A percentile compares a stretch with the other conserved stretches of the same genome.
These are phyloP conservation scores for Stenopsyche tienmushanensis DNA, from an alignment of 1,140 invertebrate genomes.

Conservation along the genomic window DNA sequence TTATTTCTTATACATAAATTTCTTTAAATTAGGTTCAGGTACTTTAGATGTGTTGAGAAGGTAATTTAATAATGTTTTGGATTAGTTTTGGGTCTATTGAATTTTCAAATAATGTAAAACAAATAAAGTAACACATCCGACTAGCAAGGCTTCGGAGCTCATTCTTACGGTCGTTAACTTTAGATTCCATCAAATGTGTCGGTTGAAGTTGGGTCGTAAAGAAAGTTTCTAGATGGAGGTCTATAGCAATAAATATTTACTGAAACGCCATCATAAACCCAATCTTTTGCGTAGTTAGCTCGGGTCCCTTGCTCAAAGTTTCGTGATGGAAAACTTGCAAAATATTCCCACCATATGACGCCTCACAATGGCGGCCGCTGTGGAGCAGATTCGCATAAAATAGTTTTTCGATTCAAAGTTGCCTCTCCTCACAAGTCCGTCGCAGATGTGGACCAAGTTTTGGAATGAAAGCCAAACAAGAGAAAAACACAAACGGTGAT, in stretches of 20 bases:
- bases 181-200: constrained; percentile 33
- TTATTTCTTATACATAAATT: too few species aligned
- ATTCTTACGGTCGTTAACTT: constrained; percentile 37
- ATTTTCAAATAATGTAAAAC: too few species aligned
- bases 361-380: constrained; percentile 9
- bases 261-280: constrained; percentile 31
- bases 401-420: constrained; percentile 39
- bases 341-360: constrained; percentile 37
- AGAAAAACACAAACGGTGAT: background rate
- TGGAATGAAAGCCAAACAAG: constrained; percentile 7
- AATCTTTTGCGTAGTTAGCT: constrained; percentile 17
- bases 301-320: constrained; percentile 29
- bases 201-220: constrained; percentile 27
- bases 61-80: too few species aligned
- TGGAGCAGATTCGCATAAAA: constrained; percentile 28
- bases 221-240: constrained; percentile 28
- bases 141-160: too few species aligned
- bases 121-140: too few species aligned
- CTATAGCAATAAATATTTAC: constrained; percentile 39
- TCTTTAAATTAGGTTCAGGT: too few species aligned
- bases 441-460: constrained; percentile 17
- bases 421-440: constrained; percentile 8
- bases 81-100: too few species aligned
- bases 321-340: constrained; percentile 33
- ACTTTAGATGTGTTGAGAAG: too few species aligned